These are phyloP conservation scores for Lithophane leautieri DNA, from an alignment of 2,888 invertebrate genomes.

Conservation along the genomic window DNA sequence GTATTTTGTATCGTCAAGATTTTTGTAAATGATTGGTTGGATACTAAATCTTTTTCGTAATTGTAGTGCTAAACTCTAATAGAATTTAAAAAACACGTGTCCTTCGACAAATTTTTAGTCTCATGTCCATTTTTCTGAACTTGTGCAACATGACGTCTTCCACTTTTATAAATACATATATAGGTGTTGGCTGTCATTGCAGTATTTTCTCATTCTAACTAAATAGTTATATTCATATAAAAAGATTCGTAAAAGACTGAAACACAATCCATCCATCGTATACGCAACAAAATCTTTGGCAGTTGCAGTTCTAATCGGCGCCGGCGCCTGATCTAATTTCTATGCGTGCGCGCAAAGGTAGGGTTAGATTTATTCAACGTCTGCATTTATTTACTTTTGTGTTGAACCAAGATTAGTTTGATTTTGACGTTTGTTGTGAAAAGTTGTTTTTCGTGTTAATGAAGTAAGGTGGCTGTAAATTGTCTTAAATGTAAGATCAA, in stretches of 20 bases:
- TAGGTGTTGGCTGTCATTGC: neutral
- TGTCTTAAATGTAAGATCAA: neutral
- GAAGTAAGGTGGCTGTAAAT: neutral
- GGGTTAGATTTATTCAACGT: slow-evolving; percentile 87
- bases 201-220: neutral
- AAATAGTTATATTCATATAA: neutral
- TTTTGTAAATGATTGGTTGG: neutral
- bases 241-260: neutral
- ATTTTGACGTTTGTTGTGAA: slow-evolving; percentile 83
- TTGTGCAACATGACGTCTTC: neutral
- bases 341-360: slow-evolving; percentile 86
- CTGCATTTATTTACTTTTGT: slow-evolving; percentile 86
- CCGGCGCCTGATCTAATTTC: slow-evolving; percentile 85
- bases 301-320: neutral
- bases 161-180: neutral
- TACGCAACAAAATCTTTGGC: neutral
- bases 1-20: neutral
- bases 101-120: neutral
- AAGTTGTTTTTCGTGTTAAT: slow-evolving; percentile 71
- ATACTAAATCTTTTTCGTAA: neutral
- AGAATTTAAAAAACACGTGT: too few species aligned
- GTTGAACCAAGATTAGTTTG: slow-evolving; percentile 84
- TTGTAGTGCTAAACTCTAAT: too few species aligned
- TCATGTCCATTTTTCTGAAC: neutral
- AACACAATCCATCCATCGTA: neutral